Evolutionary conservation across 2,113 vertebrate species (phyloP).

Genomic region (Spilogale gracilis): DNA sequence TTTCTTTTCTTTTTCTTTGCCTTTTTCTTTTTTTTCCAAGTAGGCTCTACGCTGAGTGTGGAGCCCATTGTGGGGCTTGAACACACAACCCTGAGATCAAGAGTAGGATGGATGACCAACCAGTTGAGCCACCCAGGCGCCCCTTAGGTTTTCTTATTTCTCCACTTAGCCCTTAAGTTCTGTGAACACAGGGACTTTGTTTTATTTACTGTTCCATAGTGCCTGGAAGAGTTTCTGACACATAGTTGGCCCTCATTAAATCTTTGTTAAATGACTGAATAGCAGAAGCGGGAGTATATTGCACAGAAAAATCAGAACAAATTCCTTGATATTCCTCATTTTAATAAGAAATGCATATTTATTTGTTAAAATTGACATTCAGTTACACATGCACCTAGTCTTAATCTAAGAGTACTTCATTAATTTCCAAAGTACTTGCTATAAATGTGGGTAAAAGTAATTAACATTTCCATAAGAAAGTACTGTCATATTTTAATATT

Average conservation of each 20-base stretch:
- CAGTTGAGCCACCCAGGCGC: background rate
- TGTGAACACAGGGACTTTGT: background rate
- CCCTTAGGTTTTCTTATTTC: background rate
- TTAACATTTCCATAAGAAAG: slow-evolving; percentile 2
- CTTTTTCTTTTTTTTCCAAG: background rate
- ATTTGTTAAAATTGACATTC: slow-evolving; percentile 21
- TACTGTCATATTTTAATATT: slow-evolving; percentile 46
- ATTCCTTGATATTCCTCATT: background rate
- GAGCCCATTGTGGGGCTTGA: background rate
- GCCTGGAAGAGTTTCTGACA: background rate
- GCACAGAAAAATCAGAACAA: slow-evolving; percentile 11
- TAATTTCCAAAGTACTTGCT: slow-evolving; percentile 51
- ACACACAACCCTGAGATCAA: background rate
- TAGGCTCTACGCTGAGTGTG: background rate
- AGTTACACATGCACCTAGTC: background rate
- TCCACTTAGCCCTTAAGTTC: background rate
- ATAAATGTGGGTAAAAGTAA: slow-evolving; percentile 13
- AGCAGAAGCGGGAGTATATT: background rate
- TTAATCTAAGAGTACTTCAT: background rate
- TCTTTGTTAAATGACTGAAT: slow-evolving; percentile 4
- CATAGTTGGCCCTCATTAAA: background rate
- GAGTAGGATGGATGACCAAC: background rate
- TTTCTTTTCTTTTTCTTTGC: background rate
- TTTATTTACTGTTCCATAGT: background rate
- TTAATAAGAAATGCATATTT: background rate